phyloP scores from a whole-genome alignment of 2,797 vertebrate genomes.

The Anas acuta region DNA sequence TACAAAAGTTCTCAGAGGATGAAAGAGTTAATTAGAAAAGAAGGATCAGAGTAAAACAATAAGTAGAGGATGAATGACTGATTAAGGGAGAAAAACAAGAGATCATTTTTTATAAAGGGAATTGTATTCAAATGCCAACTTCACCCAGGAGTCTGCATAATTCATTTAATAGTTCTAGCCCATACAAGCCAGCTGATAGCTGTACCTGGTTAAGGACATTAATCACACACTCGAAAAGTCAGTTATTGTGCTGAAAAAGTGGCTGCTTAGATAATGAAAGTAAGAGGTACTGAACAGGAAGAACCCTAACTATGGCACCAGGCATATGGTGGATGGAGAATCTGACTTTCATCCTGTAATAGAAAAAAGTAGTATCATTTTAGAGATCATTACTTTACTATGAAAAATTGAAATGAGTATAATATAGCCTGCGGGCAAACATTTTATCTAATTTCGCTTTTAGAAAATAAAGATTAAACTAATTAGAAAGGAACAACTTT shows the following conservation, averaged over 20 bases:
- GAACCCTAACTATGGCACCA: background rate
- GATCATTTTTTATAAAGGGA: conserved; percentile 41
- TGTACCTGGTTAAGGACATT: conserved; percentile 24
- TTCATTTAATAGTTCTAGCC: conserved; percentile 16
- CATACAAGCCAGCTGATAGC: background rate
- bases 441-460: background rate
- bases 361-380: background rate
- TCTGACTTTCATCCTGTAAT: background rate
- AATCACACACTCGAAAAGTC: conserved; percentile 40
- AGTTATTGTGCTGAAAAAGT: conserved; percentile 15
- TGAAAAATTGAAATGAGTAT: background rate
- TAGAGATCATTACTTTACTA: background rate
- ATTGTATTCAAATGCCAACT: conserved; percentile 50
- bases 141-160: conserved; percentile 24
- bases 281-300: background rate
- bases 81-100: background rate
- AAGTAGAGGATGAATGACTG: conserved; percentile 7
- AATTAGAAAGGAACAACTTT: background rate
- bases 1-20: background rate
- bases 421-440: background rate
- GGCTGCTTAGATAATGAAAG: conserved; percentile 2
- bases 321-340: background rate
- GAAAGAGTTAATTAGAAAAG: conserved; percentile 44
- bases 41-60: background rate
- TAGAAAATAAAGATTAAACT: conserved; percentile 13